phyloP scores from a whole-genome alignment of 2,797 vertebrate species.

The Enteromius fasciolatus region DNA sequence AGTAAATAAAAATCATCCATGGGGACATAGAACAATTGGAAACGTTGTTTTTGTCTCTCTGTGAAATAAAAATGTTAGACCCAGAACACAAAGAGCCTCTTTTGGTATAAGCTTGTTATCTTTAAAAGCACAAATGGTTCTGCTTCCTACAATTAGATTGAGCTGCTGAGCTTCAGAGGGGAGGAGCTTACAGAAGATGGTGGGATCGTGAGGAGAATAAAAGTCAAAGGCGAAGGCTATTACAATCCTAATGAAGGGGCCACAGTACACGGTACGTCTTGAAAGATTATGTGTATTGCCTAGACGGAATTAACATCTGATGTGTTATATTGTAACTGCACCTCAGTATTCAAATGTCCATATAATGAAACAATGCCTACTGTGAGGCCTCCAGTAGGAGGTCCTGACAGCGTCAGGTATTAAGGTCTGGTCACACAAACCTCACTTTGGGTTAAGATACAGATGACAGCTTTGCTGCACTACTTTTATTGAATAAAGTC shows the following conservation, averaged over 20 bases:
- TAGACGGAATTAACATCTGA: too few relatives aligned
- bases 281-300: too few relatives aligned
- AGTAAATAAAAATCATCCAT: background rate
- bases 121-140: background rate
- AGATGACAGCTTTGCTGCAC: too few relatives aligned
- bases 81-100: background rate
- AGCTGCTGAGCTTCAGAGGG: constrained; percentile 90
- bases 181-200: constrained; percentile 89
- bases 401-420: too few relatives aligned
- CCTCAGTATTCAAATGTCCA: too few relatives aligned
- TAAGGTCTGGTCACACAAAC: too few relatives aligned
- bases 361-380: too few relatives aligned
- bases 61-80: background rate
- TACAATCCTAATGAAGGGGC: constrained; percentile 92
- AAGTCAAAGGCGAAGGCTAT: constrained; percentile 90
- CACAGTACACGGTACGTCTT: constrained; percentile 83
- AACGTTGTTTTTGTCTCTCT: background rate
- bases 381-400: too few relatives aligned
- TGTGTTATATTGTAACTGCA: too few relatives aligned
- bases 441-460: too few relatives aligned
- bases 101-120: background rate
- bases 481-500: too few relatives aligned
- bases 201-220: constrained; percentile 91
- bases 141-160: constrained; percentile 69
- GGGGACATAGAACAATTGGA: background rate